A percentile compares a stretch with the other conserved stretches of the same genome.
phyloP scores from a whole-genome alignment of 1,140 invertebrate species.

The Heliothis subflexa region DNA sequence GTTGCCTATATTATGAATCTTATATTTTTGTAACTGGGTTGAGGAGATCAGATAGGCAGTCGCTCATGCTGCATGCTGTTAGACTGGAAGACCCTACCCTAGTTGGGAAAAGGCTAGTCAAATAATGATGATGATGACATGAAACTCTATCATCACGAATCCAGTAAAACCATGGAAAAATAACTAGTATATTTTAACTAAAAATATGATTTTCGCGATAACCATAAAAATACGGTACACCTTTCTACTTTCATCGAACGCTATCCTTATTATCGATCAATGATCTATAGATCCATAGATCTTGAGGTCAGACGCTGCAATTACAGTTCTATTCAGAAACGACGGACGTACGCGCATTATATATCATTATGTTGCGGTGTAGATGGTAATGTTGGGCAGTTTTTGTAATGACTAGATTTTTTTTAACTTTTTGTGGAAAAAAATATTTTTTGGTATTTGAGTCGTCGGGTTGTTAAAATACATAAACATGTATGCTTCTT shows the following conservation, averaged over 20 bases:
- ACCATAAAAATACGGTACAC: not conserved
- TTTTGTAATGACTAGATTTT: not conserved
- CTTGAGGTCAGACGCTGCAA: conserved; percentile 44
- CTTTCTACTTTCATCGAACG: conserved; percentile 44
- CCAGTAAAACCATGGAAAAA: too few relatives aligned
- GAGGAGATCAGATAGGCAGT: too few relatives aligned
- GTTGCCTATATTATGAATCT: too few relatives aligned
- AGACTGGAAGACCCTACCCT: too few relatives aligned
- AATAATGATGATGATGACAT: too few relatives aligned
- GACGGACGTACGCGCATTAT: conserved; percentile 35
- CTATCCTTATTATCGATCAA: conserved; percentile 50
- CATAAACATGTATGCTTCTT: too few relatives aligned
- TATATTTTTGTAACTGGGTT: too few relatives aligned
- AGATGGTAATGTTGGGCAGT: not conserved
- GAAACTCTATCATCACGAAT: not conserved
- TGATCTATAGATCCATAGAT: conserved; percentile 51
- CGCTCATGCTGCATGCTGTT: too few relatives aligned
- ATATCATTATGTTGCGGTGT: conserved; percentile 29
- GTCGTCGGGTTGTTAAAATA: not conserved
- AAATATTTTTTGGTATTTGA: too few relatives aligned
- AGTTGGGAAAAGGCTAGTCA: too few relatives aligned
- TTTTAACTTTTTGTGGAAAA: not conserved
- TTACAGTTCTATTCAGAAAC: conserved; percentile 46
- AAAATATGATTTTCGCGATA: not conserved
- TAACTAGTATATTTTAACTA: too few relatives aligned